phyloP scores from a whole-genome alignment of 53 echinoderm and acorn worm genomes.

The Echinometra lucunter region DNA sequence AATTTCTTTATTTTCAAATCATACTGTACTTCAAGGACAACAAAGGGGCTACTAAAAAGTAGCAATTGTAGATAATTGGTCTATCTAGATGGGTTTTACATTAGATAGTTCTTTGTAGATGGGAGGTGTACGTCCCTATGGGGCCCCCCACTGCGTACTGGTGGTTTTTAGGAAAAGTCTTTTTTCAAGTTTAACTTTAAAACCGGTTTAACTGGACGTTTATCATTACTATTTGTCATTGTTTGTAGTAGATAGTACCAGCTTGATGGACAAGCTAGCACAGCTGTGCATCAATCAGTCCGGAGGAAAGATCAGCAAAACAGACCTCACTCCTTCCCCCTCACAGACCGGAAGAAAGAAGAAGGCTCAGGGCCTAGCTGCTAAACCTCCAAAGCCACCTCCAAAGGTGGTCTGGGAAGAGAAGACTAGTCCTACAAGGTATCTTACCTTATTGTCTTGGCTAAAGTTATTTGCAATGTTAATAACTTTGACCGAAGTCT shows the following conservation, averaged over 20 bases:
- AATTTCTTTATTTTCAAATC: no score
- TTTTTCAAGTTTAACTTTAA: no score
- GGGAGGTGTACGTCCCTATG: no score
- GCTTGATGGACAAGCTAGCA: slow-evolving; percentile 91
- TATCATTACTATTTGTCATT: not conserved
- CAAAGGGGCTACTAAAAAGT: no score
- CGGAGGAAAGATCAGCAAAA: slow-evolving; percentile 76
- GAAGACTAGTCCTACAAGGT: slow-evolving; percentile 64
- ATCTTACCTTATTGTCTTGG: not conserved
- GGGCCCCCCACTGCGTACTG: no score
- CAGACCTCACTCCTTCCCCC: slow-evolving; percentile 69
- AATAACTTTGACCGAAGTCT: no score
- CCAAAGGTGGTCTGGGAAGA: slow-evolving; percentile 69
- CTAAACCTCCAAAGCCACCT: slow-evolving; percentile 57
- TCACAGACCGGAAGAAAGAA: not conserved
- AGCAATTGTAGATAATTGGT: no score
- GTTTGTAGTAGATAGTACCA: slow-evolving; percentile 2
- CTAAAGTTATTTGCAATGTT: no score
- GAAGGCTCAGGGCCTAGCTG: slow-evolving; percentile 28
- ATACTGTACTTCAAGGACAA: no score
- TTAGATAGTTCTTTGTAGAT: no score
- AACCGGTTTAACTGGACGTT: not conserved
- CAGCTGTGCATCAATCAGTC: slow-evolving; percentile 93
- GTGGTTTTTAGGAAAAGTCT: no score
- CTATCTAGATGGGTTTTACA: no score